A percentile compares a stretch with the other conserved stretches of the same genome.
phyloP scores from a whole-genome alignment of 2,797 vertebrate genomes.

The Stomatorhinus walkeri region DNA sequence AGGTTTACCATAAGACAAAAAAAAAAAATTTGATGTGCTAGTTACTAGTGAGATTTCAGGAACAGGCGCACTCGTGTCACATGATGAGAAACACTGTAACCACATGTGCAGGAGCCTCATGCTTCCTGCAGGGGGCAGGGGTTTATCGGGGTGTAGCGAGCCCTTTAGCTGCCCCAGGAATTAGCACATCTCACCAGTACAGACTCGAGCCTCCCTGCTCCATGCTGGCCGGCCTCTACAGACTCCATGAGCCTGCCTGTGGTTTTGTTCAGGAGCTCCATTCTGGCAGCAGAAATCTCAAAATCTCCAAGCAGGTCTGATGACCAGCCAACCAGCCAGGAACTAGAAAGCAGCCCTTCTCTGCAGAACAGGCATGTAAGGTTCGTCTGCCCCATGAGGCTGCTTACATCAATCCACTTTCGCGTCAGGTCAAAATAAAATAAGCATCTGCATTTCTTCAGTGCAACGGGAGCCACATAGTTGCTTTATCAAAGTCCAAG shows the following conservation, averaged over 20 bases:
- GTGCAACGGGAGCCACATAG: slow-evolving; percentile 50
- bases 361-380: background rate
- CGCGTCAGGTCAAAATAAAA: background rate
- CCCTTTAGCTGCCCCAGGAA: background rate
- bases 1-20: slow-evolving; percentile 9
- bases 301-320: background rate
- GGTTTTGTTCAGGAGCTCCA: background rate
- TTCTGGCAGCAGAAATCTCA: background rate
- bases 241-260: background rate
- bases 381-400: slow-evolving; percentile 30
- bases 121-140: background rate
- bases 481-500: slow-evolving; percentile 53
- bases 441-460: slow-evolving; percentile 2
- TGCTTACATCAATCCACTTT: slow-evolving; percentile 38
- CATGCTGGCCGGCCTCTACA: too few species aligned
- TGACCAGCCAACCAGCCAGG: background rate
- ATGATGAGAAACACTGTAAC: background rate
- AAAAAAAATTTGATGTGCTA: background rate
- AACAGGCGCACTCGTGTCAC: slow-evolving; percentile 7
- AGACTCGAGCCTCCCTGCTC: too few species aligned
- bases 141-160: background rate
- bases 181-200: background rate
- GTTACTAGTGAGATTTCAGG: slow-evolving; percentile 9
- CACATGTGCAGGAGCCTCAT: background rate
- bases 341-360: background rate